Evolutionary conservation across 1,140 invertebrate species (phyloP).

Genomic region (Drosophila suzukii): DNA sequence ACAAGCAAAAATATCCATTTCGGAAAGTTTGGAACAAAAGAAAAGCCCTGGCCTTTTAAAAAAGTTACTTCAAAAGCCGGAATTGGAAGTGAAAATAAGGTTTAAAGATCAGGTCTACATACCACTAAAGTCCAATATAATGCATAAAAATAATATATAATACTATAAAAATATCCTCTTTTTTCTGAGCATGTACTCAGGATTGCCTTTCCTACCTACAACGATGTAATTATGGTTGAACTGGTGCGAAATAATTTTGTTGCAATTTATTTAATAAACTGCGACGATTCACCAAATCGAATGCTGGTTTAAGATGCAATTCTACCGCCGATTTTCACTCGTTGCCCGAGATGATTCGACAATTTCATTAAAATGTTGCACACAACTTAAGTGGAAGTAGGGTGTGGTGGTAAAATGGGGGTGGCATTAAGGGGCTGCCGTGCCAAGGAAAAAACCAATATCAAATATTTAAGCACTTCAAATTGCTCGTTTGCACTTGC

Average conservation of each 20-base stretch:
- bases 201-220: neutral
- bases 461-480: constrained; percentile 82
- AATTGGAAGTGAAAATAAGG: too few relatives aligned
- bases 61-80: too few relatives aligned
- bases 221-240: constrained; percentile 38
- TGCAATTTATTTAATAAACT: constrained; percentile 29
- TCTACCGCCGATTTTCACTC: neutral
- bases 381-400: constrained; percentile 22
- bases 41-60: too few relatives aligned
- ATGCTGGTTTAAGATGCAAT: neutral
- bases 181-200: too few relatives aligned
- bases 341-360: constrained; percentile 46
- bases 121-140: too few relatives aligned
- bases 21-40: neutral
- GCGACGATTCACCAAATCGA: neutral
- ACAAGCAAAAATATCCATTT: neutral
- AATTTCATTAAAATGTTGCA: constrained; percentile 76
- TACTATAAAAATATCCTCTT: too few relatives aligned
- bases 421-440: constrained; percentile 4
- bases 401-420: neutral
- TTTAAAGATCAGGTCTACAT: too few relatives aligned
- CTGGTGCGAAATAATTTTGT: constrained; percentile 62
- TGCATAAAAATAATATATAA: too few relatives aligned
- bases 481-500: constrained; percentile 82
- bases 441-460: constrained; percentile 71